These are phyloP conservation scores for Lamprologus sp. DNA, from an alignment of 2,113 vertebrate genomes.

Conservation along the genomic window DNA sequence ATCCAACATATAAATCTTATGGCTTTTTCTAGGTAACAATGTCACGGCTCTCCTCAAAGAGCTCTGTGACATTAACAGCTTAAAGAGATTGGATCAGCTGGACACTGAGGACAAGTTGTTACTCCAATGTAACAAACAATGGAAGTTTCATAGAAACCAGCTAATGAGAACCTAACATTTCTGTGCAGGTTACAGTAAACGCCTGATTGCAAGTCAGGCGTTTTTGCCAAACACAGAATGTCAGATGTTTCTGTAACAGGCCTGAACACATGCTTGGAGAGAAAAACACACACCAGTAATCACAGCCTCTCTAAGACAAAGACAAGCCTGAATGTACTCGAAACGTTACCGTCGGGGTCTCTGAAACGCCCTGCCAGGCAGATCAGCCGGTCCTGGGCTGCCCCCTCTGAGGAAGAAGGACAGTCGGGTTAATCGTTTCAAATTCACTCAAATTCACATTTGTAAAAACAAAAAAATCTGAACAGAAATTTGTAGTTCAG, in stretches of 20 bases:
- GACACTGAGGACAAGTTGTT: conserved; percentile 49
- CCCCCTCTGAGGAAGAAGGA: conserved; percentile 20
- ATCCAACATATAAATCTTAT: background rate
- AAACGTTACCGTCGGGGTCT: conserved; percentile 73
- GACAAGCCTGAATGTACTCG: conserved; percentile 62
- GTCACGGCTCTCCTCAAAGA: background rate
- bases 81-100: background rate
- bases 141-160: conserved; percentile 91
- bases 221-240: conserved; percentile 28
- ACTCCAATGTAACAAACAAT: conserved; percentile 76
- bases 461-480: background rate
- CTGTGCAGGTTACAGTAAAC: background rate
- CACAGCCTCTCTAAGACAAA: conserved; percentile 3
- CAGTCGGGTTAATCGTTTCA: background rate
- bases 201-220: conserved; percentile 6
- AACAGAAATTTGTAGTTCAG: background rate
- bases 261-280: conserved; percentile 19
- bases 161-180: conserved; percentile 54
- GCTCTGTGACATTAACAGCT: background rate
- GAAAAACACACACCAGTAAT: background rate
- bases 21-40: background rate
- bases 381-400: background rate
- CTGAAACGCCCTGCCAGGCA: conserved; percentile 38
- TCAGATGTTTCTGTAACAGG: conserved; percentile 60
- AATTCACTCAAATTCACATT: background rate